Evolutionary conservation across 2,888 invertebrate genomes (phyloP), one percentile per base, ranked within the genome.

Genomic region (Megastigmus dorsalis): DNA sequence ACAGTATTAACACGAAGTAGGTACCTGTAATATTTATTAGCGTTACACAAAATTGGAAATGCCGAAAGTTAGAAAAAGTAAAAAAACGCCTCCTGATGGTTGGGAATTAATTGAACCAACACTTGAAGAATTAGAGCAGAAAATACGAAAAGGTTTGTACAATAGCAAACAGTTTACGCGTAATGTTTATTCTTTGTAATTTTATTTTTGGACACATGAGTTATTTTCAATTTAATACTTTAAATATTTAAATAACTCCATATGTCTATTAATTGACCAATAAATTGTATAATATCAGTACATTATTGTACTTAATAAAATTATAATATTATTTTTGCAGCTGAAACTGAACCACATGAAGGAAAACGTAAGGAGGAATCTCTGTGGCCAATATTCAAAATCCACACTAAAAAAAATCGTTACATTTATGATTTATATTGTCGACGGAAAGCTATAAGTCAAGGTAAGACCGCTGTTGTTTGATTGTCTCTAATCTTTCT

Each of bases 51-150:
- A 60, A 82, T 13, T 10, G n/a, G 38, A 62, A 43, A 95, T 97
- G 97, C 97, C 97, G 0, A 97, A 97, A 91, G 95, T 97, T 30
- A 91, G 96, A 65, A 91, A 97, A 84, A 96, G 96, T 81, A 93
- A 95, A 74, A 97, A 97, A 88, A 91, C 95, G 13, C 98, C 98
- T 7, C 99, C 99, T 78, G 99, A 99, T 89, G 99, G 99, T 67
- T 99, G 99, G 99, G 99, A 99, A 88, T 89, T 99, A 18, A 99
- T 99, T 78, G 99, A 99, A 89, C 98, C 98, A 6, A 99, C 99
- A 0, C 89, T 99, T 13, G 99, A 99, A 86, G 99, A 99, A 89
- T 90, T 99, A 77, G 99, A 99, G 87, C 96, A 96, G 82, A 99
- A 99, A 92, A 99, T 99, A 99, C 91, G 99, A 84, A 99, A 99